These are phyloP conservation scores for Agrotis clavis DNA, from an alignment of 2,888 invertebrate genomes.

Conservation along the genomic window DNA sequence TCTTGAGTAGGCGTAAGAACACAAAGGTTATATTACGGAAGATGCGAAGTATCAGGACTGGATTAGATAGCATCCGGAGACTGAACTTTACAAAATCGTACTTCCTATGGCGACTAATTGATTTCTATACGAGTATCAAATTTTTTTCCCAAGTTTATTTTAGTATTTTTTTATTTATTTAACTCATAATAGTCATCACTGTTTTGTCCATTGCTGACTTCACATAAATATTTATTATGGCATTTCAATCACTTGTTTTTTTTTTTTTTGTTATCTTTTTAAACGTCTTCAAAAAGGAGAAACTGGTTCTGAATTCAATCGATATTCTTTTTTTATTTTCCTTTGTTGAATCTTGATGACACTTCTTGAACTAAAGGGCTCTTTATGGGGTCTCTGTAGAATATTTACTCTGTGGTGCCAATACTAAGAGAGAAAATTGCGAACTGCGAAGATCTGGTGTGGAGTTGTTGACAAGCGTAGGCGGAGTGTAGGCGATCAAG, in stretches of 20 bases:
- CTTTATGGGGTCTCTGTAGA: background rate
- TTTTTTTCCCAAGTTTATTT: background rate
- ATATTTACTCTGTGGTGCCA: constrained; percentile 9
- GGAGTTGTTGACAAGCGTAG: constrained; percentile 61
- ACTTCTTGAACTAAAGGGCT: no score
- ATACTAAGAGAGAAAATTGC: constrained; percentile 53
- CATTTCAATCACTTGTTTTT: no score
- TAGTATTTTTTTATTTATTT: background rate
- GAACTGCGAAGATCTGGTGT: constrained; percentile 36
- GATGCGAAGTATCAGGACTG: constrained; percentile 25
- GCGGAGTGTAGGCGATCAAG: constrained; percentile 65
- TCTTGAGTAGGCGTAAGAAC: constrained; percentile 45
- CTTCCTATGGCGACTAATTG: background rate
- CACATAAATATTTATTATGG: no score
- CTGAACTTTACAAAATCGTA: background rate
- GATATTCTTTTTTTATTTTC: no score
- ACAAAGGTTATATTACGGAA: constrained; percentile 51
- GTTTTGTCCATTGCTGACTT: no score
- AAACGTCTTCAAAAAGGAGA: no score
- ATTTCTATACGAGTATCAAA: background rate
- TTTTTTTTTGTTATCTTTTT: no score
- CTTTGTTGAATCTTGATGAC: background rate
- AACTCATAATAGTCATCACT: background rate
- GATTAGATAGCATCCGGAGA: constrained; percentile 7
- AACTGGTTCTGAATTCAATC: no score